These are phyloP conservation scores for Micrasema longulum DNA, from an alignment of 1,140 invertebrate genomes.

Conservation along the genomic window DNA sequence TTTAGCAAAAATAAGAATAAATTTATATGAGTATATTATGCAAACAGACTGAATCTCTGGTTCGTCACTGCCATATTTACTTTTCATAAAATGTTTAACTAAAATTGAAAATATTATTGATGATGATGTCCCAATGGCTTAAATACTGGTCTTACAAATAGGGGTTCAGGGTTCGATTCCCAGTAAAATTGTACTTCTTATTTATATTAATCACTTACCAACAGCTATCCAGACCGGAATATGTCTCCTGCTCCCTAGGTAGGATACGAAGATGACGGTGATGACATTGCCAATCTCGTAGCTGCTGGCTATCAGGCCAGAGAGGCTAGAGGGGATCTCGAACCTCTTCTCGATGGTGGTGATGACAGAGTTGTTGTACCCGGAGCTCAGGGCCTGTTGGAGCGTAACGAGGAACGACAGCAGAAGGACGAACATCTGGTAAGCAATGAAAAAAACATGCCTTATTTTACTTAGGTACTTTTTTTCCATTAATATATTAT, in stretches of 20 bases:
- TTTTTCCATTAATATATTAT: too few relatives aligned
- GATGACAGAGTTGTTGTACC: constrained; percentile 94
- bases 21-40: too few relatives aligned
- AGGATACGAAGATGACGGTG: constrained; percentile 95
- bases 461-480: too few relatives aligned
- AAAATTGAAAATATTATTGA: too few relatives aligned
- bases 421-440: constrained; percentile 89
- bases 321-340: constrained; percentile 93
- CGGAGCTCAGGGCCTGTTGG: constrained; percentile 89
- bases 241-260: constrained; percentile 90
- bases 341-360: constrained; percentile 97
- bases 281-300: constrained; percentile 97
- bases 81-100: too few relatives aligned
- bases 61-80: too few relatives aligned
- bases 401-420: constrained; percentile 92
- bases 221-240: constrained; percentile 96
- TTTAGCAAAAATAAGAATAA: too few relatives aligned
- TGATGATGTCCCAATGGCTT: too few relatives aligned
- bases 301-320: constrained; percentile 91
- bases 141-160: too few relatives aligned
- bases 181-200: too few relatives aligned
- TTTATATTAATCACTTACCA: constrained; percentile 67
- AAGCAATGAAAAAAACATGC: not conserved
- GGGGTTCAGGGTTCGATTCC: too few relatives aligned
- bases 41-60: too few relatives aligned